Evolutionary conservation across 2,888 invertebrate species (phyloP), one percentile per base, ranked within the genome.

Genomic region (Brachylomia viminalis): DNA sequence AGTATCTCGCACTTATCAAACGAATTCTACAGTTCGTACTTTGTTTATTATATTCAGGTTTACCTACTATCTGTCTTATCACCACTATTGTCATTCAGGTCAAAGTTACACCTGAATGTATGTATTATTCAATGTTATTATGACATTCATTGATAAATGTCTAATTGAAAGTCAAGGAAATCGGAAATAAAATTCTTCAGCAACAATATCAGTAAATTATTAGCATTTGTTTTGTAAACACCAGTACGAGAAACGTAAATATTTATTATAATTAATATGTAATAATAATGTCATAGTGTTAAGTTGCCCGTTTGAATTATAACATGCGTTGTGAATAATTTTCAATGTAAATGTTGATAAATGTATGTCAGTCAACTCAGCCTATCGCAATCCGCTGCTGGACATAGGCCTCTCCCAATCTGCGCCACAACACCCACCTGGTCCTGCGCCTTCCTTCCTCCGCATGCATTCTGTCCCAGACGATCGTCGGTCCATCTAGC

Each of bases 151-250:
- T 80, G 75, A 84, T 86, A 84, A 77, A 74, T 77, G 75, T 81
- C 80, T 77, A 84, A 86, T 86, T 84, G 80, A 87, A 88, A 79
- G 72, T 82, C 80, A 82, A 89, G 92, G 91, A 92, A 92, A 91
- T 89, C 89, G 91, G 90, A 92, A 92, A 90, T 91, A 88, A 90
- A 90, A 91, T 90, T 87, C 85, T 86, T 90, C 72, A 83, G 75
- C 75, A 82, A 87, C 87, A 89, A 59, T 92, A 92, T 92, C 92
- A 90, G 91, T 87, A 86, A 89, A 92, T 93, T 84, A 93, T 92
- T 92, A 93, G 89, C 87, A 86, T 92, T 91, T 94, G 94, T 95
- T 95, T 92, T 94, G 93, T 94, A 95, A 95, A 95, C 94, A 95
- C 85, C 81, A 82, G 87, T 88, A 91, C 87, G 90, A 87, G 90